Percentiles rank a stretch among this genome's conserved stretches.
Conservation (phyloP, 2,888 invertebrate species). For the Eupithecia pulchellata region DNA sequence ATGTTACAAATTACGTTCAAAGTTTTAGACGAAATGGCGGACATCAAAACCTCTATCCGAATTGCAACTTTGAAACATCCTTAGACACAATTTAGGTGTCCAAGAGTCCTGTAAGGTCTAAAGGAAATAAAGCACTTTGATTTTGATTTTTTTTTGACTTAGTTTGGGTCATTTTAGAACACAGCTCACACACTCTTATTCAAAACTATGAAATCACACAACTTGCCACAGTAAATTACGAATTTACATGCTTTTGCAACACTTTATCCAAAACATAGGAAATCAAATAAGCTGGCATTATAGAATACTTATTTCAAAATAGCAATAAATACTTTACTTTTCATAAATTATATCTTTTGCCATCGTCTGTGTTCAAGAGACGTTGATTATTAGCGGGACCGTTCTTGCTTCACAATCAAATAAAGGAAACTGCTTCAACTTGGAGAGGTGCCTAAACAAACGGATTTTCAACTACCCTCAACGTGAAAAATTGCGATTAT, state of each 20-base stretch:
- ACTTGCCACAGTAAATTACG: neutral
- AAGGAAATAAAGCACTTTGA: too few relatives aligned
- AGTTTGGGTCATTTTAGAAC: neutral
- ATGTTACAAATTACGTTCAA: neutral
- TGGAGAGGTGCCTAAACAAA: neutral
- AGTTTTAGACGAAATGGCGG: neutral
- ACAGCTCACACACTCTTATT: neutral
- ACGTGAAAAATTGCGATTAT: neutral
- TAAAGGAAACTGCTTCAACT: neutral
- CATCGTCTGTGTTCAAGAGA: slow-evolving; percentile 31
- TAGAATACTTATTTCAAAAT: neutral
- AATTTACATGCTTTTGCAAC: too few relatives aligned
- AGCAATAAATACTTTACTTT: slow-evolving; percentile 30
- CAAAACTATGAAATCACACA: neutral
- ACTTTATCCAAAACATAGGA: too few relatives aligned
- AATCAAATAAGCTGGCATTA: neutral
- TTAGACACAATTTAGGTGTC: neutral
- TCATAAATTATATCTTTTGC: slow-evolving; percentile 34
- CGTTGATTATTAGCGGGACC: slow-evolving; percentile 36
- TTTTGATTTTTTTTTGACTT: too few relatives aligned
- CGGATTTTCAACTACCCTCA: slow-evolving; percentile 13
- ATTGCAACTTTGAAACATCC: neutral
- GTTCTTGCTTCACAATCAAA: slow-evolving; percentile 18
- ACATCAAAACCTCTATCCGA: neutral
- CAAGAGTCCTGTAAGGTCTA: too few relatives aligned